These are phyloP conservation scores for Antigone vipio DNA, from an alignment of 2,113 vertebrate genomes.

Conservation along the genomic window DNA sequence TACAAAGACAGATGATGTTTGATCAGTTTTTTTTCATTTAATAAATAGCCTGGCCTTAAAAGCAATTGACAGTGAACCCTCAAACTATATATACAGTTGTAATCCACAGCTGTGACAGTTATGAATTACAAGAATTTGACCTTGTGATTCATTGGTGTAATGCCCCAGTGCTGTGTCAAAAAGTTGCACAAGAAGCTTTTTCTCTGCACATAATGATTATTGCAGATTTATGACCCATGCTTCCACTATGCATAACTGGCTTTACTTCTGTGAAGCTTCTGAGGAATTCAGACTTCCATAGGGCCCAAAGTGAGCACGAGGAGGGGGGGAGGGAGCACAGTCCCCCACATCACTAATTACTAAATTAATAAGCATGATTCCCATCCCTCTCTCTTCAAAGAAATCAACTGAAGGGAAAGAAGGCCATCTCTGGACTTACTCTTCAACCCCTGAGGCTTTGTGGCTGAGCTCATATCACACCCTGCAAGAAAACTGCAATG, in stretches of 20 bases:
- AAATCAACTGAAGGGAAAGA: background rate
- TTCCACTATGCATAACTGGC: background rate
- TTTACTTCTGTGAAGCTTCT: background rate
- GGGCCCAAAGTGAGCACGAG: background rate
- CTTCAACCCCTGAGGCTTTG: background rate
- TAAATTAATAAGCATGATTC: slow-evolving; percentile 1
- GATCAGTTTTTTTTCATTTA: background rate
- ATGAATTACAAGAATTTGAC: slow-evolving; percentile 56
- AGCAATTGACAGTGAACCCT: background rate
- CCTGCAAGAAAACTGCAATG: background rate
- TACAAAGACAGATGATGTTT: background rate
- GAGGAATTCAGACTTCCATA: background rate
- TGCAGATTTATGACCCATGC: slow-evolving; percentile 35
- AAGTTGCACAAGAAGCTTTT: slow-evolving; percentile 52
- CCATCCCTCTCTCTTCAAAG: background rate
- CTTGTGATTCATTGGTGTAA: background rate
- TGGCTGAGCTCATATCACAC: background rate
- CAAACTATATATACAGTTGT: background rate
- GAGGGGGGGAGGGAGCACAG: background rate
- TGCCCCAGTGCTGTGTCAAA: background rate
- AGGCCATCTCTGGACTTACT: background rate
- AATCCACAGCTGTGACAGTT: slow-evolving; percentile 24
- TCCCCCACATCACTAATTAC: background rate
- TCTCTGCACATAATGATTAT: background rate
- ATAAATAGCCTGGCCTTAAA: background rate